Evolutionary conservation across 2,888 invertebrate species (phyloP), one percentile per base, ranked within the genome.

Genomic region (Notodonta ziczac): DNA sequence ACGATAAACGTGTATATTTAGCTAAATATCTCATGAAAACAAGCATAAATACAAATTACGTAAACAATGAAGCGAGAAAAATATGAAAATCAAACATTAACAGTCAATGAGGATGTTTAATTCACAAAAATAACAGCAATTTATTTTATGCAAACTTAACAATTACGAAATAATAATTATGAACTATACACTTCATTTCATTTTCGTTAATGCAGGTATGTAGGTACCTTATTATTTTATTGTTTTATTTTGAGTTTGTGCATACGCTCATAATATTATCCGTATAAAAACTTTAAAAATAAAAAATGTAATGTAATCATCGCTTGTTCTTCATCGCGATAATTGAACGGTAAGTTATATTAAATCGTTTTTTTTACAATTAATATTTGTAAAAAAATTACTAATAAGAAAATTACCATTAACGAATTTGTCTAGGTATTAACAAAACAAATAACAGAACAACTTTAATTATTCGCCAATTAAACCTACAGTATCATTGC

Each of bases 1-100:
- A 92, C 84, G 87, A 89, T 86, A 89, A 91, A 85, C 84, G 79
- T 89, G 90, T 93, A 93, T 93, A 93, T 93, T 93, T 93, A 84
- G 82, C 92, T 93, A 93, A 85, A 83, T 84, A 87, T 86, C 73
- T 80, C 62, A 71, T 80, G 78, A 84, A 84, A 91, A 88, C 86
- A 89, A 91, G 88, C 85, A 69, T 66, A 80, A 80, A 75, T 81
- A 85, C 80, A 80, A 70, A 78, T 72, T 88, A 91, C 85, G 59
- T 57, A 91, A 90, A 85, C 81, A 77, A 90, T 80, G 70, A 93
- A 93, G 93, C 93, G 65, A 69, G 35, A 72, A 70, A 74, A 72
- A 54, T 54, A n/a, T 32, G 71, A 63, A 74, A 84, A 87, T 80
- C 67, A 65, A 84, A 86, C 88, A 83, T 84, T 81, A 93, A 93